Evolutionary conservation across 2,888 invertebrate species (phyloP).

Genomic region (Thumatha senex): DNA sequence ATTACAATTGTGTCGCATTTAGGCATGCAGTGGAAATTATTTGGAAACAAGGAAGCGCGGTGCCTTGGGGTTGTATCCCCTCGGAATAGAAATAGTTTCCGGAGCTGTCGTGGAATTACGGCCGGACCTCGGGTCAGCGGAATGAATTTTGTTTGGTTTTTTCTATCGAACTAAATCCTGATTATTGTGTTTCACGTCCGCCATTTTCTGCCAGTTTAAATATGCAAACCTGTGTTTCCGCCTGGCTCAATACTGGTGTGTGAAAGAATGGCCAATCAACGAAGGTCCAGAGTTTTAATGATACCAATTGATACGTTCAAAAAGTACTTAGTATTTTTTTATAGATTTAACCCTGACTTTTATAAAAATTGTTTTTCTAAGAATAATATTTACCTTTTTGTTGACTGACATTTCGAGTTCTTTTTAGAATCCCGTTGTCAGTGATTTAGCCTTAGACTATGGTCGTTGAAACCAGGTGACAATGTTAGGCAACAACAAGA

Average conservation of each 20-base stretch:
- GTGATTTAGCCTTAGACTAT: too few species aligned
- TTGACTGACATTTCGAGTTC: too few species aligned
- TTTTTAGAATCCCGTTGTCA: too few species aligned
- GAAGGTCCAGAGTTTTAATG: too few species aligned
- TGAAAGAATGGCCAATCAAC: too few species aligned
- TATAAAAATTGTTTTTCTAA: too few species aligned
- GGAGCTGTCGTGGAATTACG: conserved; percentile 64
- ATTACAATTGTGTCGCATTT: conserved; percentile 52
- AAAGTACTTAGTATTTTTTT: too few species aligned
- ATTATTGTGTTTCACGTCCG: conserved; percentile 56
- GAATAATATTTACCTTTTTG: too few species aligned
- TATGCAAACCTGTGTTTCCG: conserved; percentile 58
- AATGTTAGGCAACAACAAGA: too few species aligned
- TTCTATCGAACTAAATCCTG: conserved; percentile 58
- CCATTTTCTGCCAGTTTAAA: conserved; percentile 52
- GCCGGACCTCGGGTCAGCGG: conserved; percentile 63
- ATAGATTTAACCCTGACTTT: too few species aligned
- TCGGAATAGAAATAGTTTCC: conserved; percentile 77
- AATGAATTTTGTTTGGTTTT: conserved; percentile 76
- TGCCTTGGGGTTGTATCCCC: conserved; percentile 62
- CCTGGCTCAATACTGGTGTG: conserved; percentile 51
- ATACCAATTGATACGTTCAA: too few species aligned
- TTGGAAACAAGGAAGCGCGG: conserved; percentile 55
- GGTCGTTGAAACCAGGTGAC: too few species aligned
- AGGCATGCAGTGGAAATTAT: conserved; percentile 47